Evolutionary conservation across 2,113 vertebrate genomes (phyloP).

Genomic region (Saccopteryx bilineata): DNA sequence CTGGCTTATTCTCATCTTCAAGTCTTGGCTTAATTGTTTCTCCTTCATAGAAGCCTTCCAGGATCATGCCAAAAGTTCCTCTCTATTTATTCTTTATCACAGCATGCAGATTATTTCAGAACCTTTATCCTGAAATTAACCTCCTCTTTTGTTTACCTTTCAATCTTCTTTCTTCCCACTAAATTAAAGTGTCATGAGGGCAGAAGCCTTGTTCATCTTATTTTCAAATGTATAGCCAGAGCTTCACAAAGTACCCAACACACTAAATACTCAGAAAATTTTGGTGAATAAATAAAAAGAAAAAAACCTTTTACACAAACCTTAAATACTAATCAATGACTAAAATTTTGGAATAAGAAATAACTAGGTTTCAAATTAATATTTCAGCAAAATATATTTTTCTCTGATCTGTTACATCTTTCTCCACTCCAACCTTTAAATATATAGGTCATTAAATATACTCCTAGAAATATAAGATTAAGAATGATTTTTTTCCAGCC

Average conservation of each 20-base stretch:
- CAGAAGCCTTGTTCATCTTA: background rate
- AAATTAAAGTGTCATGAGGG: background rate
- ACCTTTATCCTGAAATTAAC: background rate
- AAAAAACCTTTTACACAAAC: background rate
- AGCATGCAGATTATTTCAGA: conserved; percentile 42
- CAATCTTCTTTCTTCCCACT: background rate
- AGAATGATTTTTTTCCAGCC: background rate
- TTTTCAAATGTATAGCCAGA: background rate
- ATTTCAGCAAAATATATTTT: conserved; percentile 6
- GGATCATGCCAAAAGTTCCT: background rate
- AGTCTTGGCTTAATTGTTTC: background rate
- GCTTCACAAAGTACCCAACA: background rate
- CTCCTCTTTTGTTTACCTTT: conserved; percentile 35
- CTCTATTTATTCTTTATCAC: conserved; percentile 15
- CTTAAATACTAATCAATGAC: conserved; percentile 4
- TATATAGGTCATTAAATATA: conserved; percentile 39
- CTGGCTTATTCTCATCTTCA: background rate
- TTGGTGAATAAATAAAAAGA: background rate
- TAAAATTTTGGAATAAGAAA: conserved; percentile 39
- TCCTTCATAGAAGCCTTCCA: background rate
- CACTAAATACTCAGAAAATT: background rate
- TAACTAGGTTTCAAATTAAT: conserved; percentile 31
- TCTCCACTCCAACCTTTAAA: conserved; percentile 21
- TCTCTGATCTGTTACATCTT: background rate
- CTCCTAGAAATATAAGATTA: conserved; percentile 17